Conservation (phyloP, 2,888 invertebrate species). For the Hoplodrina blanda region DNA sequence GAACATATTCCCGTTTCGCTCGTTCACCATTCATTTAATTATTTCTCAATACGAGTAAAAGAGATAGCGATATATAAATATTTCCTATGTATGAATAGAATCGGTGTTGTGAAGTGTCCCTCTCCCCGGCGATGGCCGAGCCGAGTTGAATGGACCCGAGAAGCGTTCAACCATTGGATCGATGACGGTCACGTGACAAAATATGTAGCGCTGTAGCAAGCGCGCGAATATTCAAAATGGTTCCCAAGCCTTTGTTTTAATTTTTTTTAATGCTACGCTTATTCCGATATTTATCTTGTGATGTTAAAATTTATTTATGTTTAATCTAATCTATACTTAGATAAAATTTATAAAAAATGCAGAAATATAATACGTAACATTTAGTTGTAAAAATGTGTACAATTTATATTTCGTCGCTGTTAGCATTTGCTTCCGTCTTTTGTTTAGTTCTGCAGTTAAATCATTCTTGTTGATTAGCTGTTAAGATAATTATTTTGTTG, state of each 20-base stretch:
- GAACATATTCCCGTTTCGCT: slow-evolving; percentile 88
- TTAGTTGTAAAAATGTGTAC: not conserved
- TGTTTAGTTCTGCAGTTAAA: too few species aligned
- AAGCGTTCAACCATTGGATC: slow-evolving; percentile 91
- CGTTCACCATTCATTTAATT: slow-evolving; percentile 89
- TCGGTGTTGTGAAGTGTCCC: slow-evolving; percentile 88
- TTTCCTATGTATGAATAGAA: slow-evolving; percentile 90
- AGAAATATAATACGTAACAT: not conserved
- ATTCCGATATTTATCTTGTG: not conserved
- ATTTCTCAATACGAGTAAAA: slow-evolving; percentile 86
- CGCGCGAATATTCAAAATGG: slow-evolving; percentile 79
- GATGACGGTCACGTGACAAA: slow-evolving; percentile 89
- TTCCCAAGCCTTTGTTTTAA: slow-evolving; percentile 1
- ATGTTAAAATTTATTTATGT: not conserved
- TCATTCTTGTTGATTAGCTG: too few species aligned
- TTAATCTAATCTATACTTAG: not conserved
- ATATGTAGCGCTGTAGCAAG: slow-evolving; percentile 76
- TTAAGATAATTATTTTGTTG: too few species aligned
- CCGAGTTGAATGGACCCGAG: slow-evolving; percentile 91
- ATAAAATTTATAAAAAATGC: not conserved
- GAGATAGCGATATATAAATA: slow-evolving; percentile 86
- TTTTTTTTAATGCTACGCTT: too few species aligned
- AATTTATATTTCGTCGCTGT: too few species aligned
- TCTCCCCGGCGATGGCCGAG: slow-evolving; percentile 82
- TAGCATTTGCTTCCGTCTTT: too few species aligned